Percentiles rank a stretch among this genome's conserved stretches.
These are phyloP conservation scores for Mycetomoellerius zeteki DNA, from an alignment of 1,140 invertebrate genomes.

Conservation along the genomic window DNA sequence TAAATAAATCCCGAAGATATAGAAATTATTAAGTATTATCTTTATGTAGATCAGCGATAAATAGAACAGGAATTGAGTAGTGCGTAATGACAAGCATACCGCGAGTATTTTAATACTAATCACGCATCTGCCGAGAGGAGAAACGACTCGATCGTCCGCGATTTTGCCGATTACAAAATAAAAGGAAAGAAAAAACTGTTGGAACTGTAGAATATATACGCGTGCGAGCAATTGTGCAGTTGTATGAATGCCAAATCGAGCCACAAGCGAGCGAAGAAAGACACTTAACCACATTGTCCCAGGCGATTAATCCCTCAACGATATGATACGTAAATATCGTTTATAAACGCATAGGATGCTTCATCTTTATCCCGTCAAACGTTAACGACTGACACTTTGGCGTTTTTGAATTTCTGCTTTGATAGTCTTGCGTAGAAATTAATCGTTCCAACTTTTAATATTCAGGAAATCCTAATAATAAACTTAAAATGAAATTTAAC, in stretches of 20 bases:
- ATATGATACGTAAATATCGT: not conserved
- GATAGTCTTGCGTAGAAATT: not conserved
- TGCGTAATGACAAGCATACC: constrained; percentile 7
- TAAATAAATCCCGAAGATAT: not conserved
- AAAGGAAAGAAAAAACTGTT: constrained; percentile 56
- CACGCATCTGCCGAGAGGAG: not conserved
- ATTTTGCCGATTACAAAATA: constrained; percentile 56
- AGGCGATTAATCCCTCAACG: constrained; percentile 25
- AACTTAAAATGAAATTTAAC: no score
- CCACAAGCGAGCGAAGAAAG: constrained; percentile 38
- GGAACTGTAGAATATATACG: constrained; percentile 66
- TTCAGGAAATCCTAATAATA: not conserved
- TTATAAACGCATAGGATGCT: not conserved
- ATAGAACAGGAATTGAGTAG: constrained; percentile 17
- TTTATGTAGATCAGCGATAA: constrained; percentile 6
- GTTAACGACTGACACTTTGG: not conserved
- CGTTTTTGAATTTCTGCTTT: not conserved
- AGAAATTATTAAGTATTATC: constrained; percentile 3
- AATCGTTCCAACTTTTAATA: not conserved
- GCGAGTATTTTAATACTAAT: constrained; percentile 43
- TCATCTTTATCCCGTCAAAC: not conserved
- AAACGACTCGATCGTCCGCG: constrained; percentile 42
- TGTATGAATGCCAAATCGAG: constrained; percentile 60
- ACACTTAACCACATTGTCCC: constrained; percentile 14
- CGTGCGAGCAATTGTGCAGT: constrained; percentile 42